These are phyloP conservation scores for Gorsachius goisagi DNA, from an alignment of 2,113 vertebrate species.

Conservation along the genomic window DNA sequence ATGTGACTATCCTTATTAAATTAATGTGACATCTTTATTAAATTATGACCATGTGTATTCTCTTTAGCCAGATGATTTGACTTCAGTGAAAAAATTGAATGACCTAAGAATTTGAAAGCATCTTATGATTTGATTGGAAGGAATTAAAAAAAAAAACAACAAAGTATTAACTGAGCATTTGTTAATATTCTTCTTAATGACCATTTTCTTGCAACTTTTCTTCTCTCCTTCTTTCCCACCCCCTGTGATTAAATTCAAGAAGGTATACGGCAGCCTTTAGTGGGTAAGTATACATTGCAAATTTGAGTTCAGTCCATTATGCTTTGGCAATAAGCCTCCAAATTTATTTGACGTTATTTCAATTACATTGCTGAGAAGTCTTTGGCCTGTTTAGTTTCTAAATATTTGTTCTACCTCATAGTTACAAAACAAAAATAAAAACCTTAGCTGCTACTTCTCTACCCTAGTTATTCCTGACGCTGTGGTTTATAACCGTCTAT, in stretches of 20 bases:
- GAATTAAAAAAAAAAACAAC: neutral
- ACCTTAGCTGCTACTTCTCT: neutral
- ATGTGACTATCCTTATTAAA: neutral
- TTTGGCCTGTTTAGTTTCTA: neutral
- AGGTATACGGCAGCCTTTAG: slow-evolving; percentile 73
- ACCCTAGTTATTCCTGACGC: neutral
- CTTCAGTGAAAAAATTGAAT: neutral
- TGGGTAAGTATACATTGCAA: slow-evolving; percentile 62
- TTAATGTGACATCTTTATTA: neutral
- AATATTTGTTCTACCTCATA: neutral
- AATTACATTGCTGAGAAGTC: neutral
- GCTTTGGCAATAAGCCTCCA: neutral
- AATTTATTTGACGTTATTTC: neutral
- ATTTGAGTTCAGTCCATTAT: neutral
- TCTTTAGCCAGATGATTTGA: neutral
- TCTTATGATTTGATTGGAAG: neutral
- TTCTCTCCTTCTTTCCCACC: neutral
- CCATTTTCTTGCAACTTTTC: neutral
- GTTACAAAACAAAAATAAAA: neutral
- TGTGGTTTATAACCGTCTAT: neutral
- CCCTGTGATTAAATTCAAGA: neutral
- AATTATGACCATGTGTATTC: neutral
- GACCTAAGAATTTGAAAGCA: neutral
- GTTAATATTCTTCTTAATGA: neutral
- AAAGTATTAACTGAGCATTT: neutral